phyloP scores from a whole-genome alignment of 2,113 vertebrate genomes.

The Calidris pugnax region DNA sequence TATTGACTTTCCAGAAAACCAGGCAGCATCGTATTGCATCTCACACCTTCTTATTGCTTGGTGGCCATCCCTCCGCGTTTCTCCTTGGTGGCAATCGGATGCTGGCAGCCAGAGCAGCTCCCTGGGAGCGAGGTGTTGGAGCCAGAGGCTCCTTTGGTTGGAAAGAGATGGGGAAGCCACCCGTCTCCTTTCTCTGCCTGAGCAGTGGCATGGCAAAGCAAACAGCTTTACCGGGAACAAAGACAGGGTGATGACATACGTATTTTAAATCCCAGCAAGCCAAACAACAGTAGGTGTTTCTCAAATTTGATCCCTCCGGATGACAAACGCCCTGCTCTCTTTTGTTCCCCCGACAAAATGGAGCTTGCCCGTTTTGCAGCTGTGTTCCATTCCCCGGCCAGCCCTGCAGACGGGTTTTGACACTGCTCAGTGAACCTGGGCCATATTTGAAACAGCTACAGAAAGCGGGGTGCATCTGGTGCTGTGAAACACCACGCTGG shows the following conservation, averaged over 20 bases:
- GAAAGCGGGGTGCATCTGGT: not conserved
- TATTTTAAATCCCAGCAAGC: not conserved
- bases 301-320: not conserved
- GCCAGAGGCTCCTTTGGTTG: not conserved
- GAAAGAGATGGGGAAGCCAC: not conserved
- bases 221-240: not conserved
- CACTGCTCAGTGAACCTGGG: not conserved
- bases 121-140: not conserved
- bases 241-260: not conserved
- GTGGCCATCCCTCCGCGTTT: accelerated
- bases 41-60: not conserved
- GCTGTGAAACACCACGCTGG: not conserved
- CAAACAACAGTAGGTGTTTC: slow-evolving; percentile 16
- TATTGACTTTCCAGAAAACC: not conserved
- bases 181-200: not conserved
- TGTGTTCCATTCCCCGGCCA: not conserved
- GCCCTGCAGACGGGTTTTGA: not conserved
- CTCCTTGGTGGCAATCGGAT: not conserved
- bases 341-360: not conserved
- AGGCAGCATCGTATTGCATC: not conserved
- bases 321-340: not conserved
- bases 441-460: not conserved
- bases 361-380: not conserved
- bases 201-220: not conserved
- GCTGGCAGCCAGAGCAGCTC: not conserved